Percentiles rank a stretch among this genome's conserved stretches.
Conservation (phyloP, 1,140 invertebrate species). For the Cotesia vestalis region DNA sequence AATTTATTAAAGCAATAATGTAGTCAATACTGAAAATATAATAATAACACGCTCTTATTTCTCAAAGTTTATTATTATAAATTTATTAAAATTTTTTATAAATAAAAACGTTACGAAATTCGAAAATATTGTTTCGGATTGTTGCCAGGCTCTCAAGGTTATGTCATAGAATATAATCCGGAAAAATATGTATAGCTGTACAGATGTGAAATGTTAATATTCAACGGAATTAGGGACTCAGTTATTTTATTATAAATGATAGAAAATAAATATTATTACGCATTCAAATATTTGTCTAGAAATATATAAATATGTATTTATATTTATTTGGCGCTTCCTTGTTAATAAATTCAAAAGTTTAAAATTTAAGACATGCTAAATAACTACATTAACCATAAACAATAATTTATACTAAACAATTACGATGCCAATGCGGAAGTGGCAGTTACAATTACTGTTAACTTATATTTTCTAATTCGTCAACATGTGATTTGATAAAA, state of each 20-base stretch:
- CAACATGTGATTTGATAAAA: too few species aligned
- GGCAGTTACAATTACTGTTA: too few species aligned
- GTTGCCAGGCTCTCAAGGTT: slow-evolving; percentile 32
- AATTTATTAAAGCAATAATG: too few species aligned
- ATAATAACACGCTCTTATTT: too few species aligned
- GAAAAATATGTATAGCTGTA: slow-evolving; percentile 6
- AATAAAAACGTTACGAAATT: neutral
- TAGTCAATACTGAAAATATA: too few species aligned
- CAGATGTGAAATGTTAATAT: neutral
- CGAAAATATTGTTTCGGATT: slow-evolving; percentile 26
- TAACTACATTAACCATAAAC: neutral
- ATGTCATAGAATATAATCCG: slow-evolving; percentile 13
- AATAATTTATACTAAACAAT: neutral
- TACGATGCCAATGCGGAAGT: neutral
- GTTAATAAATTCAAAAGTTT: neutral
- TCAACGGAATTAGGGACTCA: neutral
- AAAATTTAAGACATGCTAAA: neutral
- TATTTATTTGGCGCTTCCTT: neutral
- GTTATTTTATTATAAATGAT: neutral
- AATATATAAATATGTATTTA: neutral
- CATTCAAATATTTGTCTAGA: too few species aligned
- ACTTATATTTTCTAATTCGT: too few species aligned
- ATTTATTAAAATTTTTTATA: slow-evolving; percentile 11
- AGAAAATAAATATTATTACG: too few species aligned
- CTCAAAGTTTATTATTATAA: too few species aligned